These are phyloP conservation scores for Falco novaeseelandiae DNA, from an alignment of 2,797 vertebrate species.

Conservation along the genomic window DNA sequence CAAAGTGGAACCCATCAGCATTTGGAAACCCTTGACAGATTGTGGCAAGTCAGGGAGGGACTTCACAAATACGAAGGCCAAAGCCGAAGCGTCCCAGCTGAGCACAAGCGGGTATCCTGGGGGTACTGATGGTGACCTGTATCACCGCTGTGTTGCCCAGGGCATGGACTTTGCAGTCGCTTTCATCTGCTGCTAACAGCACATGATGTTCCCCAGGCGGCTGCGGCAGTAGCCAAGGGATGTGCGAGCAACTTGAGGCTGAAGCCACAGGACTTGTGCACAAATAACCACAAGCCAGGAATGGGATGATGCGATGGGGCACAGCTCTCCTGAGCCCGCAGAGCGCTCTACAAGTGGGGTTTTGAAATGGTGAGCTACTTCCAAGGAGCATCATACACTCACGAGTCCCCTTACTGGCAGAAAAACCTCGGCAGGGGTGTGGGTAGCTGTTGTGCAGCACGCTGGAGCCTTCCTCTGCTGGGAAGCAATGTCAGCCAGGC, in stretches of 20 bases:
- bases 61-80: not conserved
- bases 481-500: not conserved
- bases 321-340: not conserved
- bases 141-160: rapidly evolving
- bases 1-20: not conserved
- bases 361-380: not conserved
- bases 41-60: not conserved
- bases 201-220: not conserved
- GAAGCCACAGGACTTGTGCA: not conserved
- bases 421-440: not conserved
- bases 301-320: not conserved
- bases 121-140: not conserved
- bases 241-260: not conserved
- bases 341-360: not conserved
- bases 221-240: not conserved
- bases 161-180: rapidly evolving
- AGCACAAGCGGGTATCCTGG: not conserved
- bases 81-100: not conserved
- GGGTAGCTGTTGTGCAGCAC: not conserved
- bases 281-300: not conserved
- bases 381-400: not conserved
- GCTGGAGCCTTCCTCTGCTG: not conserved
- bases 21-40: not conserved
- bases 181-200: not conserved
- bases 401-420: not conserved